Conservation (phyloP, 2,113 vertebrate genomes). For the Herpetotheres cachinnans region DNA sequence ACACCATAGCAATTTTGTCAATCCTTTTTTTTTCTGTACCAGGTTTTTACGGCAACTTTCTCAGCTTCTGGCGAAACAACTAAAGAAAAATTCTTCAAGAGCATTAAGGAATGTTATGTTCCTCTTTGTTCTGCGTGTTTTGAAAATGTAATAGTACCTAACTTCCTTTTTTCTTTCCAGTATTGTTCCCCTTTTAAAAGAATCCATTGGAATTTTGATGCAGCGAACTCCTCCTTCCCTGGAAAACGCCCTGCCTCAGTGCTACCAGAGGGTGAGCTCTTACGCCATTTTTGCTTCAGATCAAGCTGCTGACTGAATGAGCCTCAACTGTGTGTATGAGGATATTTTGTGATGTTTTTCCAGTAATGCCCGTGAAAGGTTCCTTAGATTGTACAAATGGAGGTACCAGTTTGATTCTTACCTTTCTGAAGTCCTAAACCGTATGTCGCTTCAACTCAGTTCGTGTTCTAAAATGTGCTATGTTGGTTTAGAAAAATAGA, state of each 20-base stretch:
- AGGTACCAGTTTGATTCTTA: neutral
- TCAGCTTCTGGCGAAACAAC: neutral
- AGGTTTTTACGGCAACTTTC: neutral
- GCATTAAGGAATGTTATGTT: neutral
- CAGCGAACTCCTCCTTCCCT: constrained; percentile 91
- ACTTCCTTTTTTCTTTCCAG: constrained; percentile 67
- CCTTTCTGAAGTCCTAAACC: neutral
- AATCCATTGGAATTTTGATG: constrained; percentile 97
- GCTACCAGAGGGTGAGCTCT: constrained; percentile 92
- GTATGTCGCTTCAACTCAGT: neutral
- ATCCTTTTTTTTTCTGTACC: neutral
- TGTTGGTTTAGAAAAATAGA: neutral
- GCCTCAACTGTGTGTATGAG: neutral
- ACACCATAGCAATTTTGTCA: neutral
- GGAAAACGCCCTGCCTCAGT: constrained; percentile 87
- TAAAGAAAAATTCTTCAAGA: neutral
- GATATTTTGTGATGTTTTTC: neutral
- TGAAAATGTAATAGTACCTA: neutral
- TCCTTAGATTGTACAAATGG: neutral
- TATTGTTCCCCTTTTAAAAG: constrained; percentile 91
- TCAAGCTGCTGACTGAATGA: neutral
- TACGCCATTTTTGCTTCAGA: neutral
- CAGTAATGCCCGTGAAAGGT: neutral
- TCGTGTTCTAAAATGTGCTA: neutral
- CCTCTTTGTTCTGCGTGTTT: neutral